Percentiles rank a stretch among this genome's conserved stretches.
Evolutionary conservation across 2,888 invertebrate genomes (phyloP).

Genomic region (Alloscopus bannaensis): DNA sequence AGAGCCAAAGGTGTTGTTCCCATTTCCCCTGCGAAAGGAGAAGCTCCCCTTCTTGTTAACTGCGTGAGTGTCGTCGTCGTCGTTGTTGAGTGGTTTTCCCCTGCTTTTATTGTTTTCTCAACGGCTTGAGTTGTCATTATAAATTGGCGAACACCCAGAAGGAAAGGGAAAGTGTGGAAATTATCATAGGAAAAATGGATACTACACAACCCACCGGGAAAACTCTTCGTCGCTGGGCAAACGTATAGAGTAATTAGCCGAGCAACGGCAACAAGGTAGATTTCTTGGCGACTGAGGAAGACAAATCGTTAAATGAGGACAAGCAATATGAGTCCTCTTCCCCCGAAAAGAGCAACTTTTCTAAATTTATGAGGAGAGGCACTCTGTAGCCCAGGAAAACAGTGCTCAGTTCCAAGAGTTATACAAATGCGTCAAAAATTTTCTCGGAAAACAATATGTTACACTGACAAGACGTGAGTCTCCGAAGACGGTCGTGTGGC

Average conservation of each 20-base stretch:
- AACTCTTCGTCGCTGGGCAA: too few relatives aligned
- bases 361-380: too few relatives aligned
- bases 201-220: too few relatives aligned
- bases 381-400: too few relatives aligned
- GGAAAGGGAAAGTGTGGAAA: conserved; percentile 6
- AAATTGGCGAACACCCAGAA: conserved; percentile 59
- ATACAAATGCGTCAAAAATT: background rate
- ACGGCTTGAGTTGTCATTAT: conserved; percentile 34
- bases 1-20: conserved; percentile 45
- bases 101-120: conserved; percentile 22
- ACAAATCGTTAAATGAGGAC: conserved; percentile 37
- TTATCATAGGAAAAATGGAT: conserved; percentile 5
- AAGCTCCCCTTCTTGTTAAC: too few relatives aligned
- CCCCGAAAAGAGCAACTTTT: too few relatives aligned
- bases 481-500: conserved; percentile 3
- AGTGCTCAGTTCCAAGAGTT: background rate
- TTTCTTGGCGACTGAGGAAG: conserved; percentile 37
- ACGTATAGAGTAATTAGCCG: too few relatives aligned
- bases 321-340: background rate
- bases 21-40: too few relatives aligned
- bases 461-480: too few relatives aligned
- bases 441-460: too few relatives aligned
- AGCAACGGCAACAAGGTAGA: conserved; percentile 21
- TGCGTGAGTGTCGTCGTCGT: too few relatives aligned
- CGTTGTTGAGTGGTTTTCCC: too few relatives aligned